Evolutionary conservation across 30 jellyfish, hydroid and myxozoan genomes (phyloP).

Genomic region (Hydractinia echinata): DNA sequence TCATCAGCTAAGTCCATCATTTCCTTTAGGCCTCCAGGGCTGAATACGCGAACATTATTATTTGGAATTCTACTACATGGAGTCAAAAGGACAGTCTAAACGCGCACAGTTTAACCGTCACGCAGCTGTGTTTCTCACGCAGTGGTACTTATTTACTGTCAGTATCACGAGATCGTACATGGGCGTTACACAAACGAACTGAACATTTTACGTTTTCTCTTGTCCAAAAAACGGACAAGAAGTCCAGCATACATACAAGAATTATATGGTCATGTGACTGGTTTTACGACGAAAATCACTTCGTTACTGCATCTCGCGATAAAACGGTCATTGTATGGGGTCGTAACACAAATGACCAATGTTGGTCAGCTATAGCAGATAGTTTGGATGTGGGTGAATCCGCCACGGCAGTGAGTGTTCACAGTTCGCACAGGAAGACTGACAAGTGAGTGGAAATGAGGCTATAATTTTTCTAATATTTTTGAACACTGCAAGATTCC

Average conservation of each 20-base stretch:
- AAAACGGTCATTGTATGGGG: conserved; percentile 76
- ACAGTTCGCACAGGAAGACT: background rate
- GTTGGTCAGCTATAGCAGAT: conserved; percentile 43
- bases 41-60: conserved; percentile 73
- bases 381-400: conserved; percentile 50
- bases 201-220: conserved; percentile 20
- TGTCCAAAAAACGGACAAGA: conserved; percentile 66
- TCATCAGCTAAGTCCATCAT: background rate
- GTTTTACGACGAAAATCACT: conserved; percentile 68
- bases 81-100: conserved; percentile 57
- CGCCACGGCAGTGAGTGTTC: conserved; percentile 56
- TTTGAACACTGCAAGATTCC: no score
- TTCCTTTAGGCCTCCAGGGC: conserved; percentile 69
- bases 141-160: conserved; percentile 68
- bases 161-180: conserved; percentile 93
- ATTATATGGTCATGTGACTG: conserved; percentile 94
- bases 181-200: conserved; percentile 63
- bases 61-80: conserved; percentile 91
- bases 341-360: conserved; percentile 1
- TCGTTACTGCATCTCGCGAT: conserved; percentile 91
- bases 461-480: no score
- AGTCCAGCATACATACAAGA: conserved; percentile 67
- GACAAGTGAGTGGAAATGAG: no score
- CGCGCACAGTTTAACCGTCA: conserved; percentile 85
- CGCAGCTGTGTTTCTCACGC: conserved; percentile 74